Evolutionary conservation across 2,113 vertebrate species (phyloP), one percentile per base, ranked within the genome.

Genomic region (Oncorhynchus masou): DNA sequence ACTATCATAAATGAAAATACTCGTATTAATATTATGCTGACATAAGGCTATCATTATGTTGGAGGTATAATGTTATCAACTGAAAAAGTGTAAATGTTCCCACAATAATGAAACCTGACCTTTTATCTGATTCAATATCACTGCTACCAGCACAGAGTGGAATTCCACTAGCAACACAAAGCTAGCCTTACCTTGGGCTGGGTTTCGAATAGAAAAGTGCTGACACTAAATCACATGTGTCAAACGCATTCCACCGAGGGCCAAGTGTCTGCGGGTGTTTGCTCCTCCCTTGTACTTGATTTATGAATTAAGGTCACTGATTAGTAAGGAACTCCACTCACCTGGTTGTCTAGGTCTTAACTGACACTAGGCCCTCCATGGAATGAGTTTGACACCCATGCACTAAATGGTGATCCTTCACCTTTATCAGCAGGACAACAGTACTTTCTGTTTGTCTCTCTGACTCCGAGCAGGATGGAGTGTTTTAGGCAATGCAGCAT

Each of bases 391-490:
- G 39, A 39, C 39, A 39, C 39, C 39, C 39, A 9, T 39, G 39
- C 39, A 9, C 39, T 39, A 39, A 51, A 51, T 51, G 49, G 49
- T 51, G 49, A 51, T 51, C 16, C 66, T 34, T 20, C 27, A 48
- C 24, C 12, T 24, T 73, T 5, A 77, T 24, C 71, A 77, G 48
- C 15, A 74, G 70, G 24, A 88, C 76, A 87, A 85, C 6, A 75
- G 68, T 74, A 19, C 71, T 68, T 70, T 79, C 62, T 80, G 75
- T 81, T 76, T 22, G 11, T 69, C 29, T 75, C 69, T 27, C 72
- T 25, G 39, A 39, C 39, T 39, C 39, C 7, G 11, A 59, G 49
- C 73, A 81, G 25, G 59, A 74, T 12, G 0, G 12, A 3, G 20
- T 15, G 74, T 54, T 71, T 49, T 64, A 65, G 83, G 68, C 62